Percentiles rank a stretch among this genome's conserved stretches.
phyloP scores from a whole-genome alignment of 2,797 vertebrate species.

The Scleropages formosus region DNA sequence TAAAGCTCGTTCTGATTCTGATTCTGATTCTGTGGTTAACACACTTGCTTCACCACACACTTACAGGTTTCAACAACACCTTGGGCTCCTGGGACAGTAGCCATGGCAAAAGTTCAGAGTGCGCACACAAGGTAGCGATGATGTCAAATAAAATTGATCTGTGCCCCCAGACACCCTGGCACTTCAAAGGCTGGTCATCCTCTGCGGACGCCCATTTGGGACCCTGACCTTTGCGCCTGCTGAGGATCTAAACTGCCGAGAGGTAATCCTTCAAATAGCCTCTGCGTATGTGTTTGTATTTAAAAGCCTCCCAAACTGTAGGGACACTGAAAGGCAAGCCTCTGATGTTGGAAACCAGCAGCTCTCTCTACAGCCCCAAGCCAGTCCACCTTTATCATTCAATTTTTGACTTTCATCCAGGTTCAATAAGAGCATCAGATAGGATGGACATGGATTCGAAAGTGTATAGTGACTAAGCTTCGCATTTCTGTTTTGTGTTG shows the following conservation, averaged over 20 bases:
- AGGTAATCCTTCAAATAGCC: conserved; percentile 67
- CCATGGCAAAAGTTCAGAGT: conserved; percentile 34
- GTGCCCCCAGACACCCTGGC: conserved; percentile 40
- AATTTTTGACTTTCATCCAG: not conserved
- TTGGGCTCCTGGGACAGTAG: not conserved
- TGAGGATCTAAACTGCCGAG: conserved; percentile 51
- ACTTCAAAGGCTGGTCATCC: conserved; percentile 63
- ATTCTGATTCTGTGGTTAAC: not conserved
- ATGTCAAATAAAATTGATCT: conserved; percentile 64
- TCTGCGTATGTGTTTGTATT: conserved; percentile 61
- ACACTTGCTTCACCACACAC: not conserved
- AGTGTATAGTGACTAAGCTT: not conserved
- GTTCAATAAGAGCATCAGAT: not conserved
- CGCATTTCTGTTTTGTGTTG: not conserved
- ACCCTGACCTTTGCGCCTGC: conserved; percentile 64
- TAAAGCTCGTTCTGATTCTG: no score
- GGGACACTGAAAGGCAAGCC: conserved; percentile 47
- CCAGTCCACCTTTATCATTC: not conserved
- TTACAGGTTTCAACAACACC: not conserved
- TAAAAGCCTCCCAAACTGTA: conserved; percentile 56
- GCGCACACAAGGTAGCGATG: conserved; percentile 48
- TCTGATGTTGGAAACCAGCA: conserved; percentile 60
- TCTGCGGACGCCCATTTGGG: conserved; percentile 56
- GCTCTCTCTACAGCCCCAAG: conserved; percentile 16
- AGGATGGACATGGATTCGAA: not conserved